Conservation (phyloP, 1,140 invertebrate genomes). For the Drosophila sechellia region DNA sequence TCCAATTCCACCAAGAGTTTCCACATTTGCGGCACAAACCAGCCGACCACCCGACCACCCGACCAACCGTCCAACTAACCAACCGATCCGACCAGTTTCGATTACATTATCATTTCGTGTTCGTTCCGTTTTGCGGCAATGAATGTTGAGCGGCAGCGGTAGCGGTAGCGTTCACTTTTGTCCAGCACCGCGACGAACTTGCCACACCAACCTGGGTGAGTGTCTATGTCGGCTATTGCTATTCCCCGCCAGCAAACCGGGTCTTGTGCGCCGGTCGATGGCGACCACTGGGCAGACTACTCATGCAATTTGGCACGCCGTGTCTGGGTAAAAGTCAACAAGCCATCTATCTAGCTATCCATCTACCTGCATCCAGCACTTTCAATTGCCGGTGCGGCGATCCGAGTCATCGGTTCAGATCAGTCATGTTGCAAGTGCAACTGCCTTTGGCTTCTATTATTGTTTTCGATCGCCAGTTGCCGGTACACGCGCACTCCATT, state of each 20-base stretch:
- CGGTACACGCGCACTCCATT: constrained; percentile 18
- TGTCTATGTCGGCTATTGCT: constrained; percentile 69
- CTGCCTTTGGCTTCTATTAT: constrained; percentile 49
- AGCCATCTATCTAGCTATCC: constrained; percentile 13
- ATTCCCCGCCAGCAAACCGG: background rate
- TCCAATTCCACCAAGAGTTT: constrained; percentile 59
- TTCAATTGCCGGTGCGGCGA: constrained; percentile 54
- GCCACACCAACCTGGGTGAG: constrained; percentile 68
- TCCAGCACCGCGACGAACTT: constrained; percentile 65
- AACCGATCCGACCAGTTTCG: constrained; percentile 76
- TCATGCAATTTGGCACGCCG: constrained; percentile 14
- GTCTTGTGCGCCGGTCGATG: constrained; percentile 9
- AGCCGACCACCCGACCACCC: background rate
- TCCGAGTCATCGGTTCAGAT: constrained; percentile 20
- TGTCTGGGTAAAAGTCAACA: constrained; percentile 68
- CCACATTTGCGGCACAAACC: constrained; percentile 59
- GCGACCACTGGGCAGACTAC: constrained; percentile 36
- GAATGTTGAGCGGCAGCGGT: constrained; percentile 55
- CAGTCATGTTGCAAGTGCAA: constrained; percentile 79
- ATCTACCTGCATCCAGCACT: constrained; percentile 24
- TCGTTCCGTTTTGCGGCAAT: constrained; percentile 80
- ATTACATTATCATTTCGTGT: constrained; percentile 77
- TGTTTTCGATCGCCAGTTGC: constrained; percentile 23
- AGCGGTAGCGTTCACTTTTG: constrained; percentile 68
- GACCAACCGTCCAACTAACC: background rate